Evolutionary conservation across 1,140 invertebrate species (phyloP).

Genomic region (Lordiphosa stackelbergi): DNA sequence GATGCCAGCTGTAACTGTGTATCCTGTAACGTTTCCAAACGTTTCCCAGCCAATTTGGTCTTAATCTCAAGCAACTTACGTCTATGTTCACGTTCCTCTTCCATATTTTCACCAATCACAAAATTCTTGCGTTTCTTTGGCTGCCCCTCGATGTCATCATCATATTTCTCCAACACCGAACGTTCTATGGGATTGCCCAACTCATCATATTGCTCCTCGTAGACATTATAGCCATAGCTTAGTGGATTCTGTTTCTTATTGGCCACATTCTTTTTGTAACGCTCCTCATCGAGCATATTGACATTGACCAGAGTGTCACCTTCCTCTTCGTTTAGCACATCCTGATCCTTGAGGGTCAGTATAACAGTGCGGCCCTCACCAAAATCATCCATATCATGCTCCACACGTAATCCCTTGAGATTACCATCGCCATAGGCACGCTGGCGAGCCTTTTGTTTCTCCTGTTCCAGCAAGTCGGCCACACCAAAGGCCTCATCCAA

Average conservation of each 20-base stretch:
- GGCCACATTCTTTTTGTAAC: slow-evolving; percentile 91
- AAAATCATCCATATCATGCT: slow-evolving; percentile 90
- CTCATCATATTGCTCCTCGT: slow-evolving; percentile 91
- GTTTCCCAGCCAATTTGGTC: slow-evolving; percentile 82
- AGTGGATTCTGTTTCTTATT: slow-evolving; percentile 89
- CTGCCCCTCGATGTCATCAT: slow-evolving; percentile 93
- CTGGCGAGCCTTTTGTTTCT: slow-evolving; percentile 82
- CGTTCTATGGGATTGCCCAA: slow-evolving; percentile 85
- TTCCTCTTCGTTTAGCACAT: slow-evolving; percentile 92
- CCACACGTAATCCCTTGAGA: slow-evolving; percentile 91
- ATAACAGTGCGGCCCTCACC: slow-evolving; percentile 91
- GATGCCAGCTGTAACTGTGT: slow-evolving; percentile 86
- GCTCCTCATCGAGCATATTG: slow-evolving; percentile 96
- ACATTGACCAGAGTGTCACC: slow-evolving; percentile 96
- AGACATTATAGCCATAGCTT: slow-evolving; percentile 92
- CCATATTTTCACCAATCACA: slow-evolving; percentile 82
- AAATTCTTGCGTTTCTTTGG: slow-evolving; percentile 87
- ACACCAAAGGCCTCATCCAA: slow-evolving; percentile 97
- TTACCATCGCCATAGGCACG: slow-evolving; percentile 83
- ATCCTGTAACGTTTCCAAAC: slow-evolving; percentile 84
- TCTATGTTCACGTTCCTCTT: slow-evolving; percentile 77
- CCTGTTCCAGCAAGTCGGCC: slow-evolving; percentile 87
- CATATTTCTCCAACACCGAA: slow-evolving; percentile 92
- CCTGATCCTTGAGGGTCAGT: slow-evolving; percentile 95
- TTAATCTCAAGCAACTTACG: slow-evolving; percentile 79